Base-by-base conservation (phyloP, 2,888 invertebrate genomes). In the Yponomeuta malinellus region DNA sequence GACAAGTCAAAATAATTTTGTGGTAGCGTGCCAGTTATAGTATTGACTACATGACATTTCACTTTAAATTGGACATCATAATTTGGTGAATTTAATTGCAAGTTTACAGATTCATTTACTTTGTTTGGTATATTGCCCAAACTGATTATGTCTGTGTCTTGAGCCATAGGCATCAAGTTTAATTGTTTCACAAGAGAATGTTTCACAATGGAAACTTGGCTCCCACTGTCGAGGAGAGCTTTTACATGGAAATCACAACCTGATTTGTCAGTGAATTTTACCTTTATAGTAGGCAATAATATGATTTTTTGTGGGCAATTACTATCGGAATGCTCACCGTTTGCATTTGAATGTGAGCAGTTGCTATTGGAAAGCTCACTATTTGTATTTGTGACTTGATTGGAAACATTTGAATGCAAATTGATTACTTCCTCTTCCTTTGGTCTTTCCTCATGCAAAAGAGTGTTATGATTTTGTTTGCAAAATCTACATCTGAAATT, bases 401-500 rank as follows among this genome's bases (percentile, higher is more conserved):
- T 33, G 33, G 33, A 33, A 33, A 33, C 4, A 33, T 33, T 33
- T 33, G 33, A 33, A 33, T 33, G 33, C 33, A 4, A 4, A 33
- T 33, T 33, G 2, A 33, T 33, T 33, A 33, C 33, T 33, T 33
- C 33, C 33, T 33, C 33, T 33, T 33, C 33, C 4, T 33, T 33
- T 33, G 33, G 33, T 33, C 33, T 33, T 33, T 33, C 33, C 33
- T 33, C 33, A 33, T 33, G 33, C 33, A 33, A 33, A 2, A 33
- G 33, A 33, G 33, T 73, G 72, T 52, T n/a, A n/a, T 73, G 73
- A n/a, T n/a, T n/a, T 59, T 70, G 37, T 70, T 74, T 74, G 65
- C 74, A 75, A 33, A 69, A 59, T 59, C 70, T 72, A 68, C 73
- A 74, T 63, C 65, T 71, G 31, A 74, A 73, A 48, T 63, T 70